Percentiles rank a stretch among this genome's conserved stretches.
These are phyloP conservation scores for Hemicentrotus pulcherrimus DNA, from an alignment of 35 echinoderm and acorn worm genomes.

Conservation along the genomic window DNA sequence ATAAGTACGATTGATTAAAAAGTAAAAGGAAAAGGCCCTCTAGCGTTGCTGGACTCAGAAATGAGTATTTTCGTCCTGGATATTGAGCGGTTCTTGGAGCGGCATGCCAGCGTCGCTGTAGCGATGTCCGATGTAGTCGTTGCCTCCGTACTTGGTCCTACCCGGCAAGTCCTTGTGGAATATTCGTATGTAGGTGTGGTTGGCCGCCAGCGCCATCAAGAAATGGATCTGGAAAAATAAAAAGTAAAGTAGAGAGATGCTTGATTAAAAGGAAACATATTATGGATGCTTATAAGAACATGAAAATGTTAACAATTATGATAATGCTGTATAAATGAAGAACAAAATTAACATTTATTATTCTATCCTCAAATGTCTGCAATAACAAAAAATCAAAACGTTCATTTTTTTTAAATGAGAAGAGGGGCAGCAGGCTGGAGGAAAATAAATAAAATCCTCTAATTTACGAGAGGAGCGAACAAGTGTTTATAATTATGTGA, in stretches of 20 bases:
- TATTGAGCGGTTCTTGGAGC: slow-evolving; percentile 85
- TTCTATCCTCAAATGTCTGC: not conserved
- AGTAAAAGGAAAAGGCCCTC: slow-evolving; percentile 6
- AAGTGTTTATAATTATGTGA: no score
- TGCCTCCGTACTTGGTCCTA: slow-evolving; percentile 76
- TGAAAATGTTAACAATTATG: not conserved
- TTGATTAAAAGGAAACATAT: no score
- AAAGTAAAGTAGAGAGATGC: not conserved
- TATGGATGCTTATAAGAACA: no score
- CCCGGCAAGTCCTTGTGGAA: slow-evolving; percentile 74
- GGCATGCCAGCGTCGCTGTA: slow-evolving; percentile 84
- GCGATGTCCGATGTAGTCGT: slow-evolving; percentile 73
- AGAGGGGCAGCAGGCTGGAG: no score
- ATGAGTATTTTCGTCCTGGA: slow-evolving; percentile 84
- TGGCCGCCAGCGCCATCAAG: slow-evolving; percentile 88
- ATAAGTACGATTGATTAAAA: not conserved
- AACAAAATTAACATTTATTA: not conserved
- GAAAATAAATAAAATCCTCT: no score
- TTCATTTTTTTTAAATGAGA: not conserved
- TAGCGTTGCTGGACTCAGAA: slow-evolving; percentile 63
- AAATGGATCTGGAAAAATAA: slow-evolving; percentile 75
- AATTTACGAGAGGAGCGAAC: no score
- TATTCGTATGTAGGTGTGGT: slow-evolving; percentile 88
- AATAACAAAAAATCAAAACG: not conserved
- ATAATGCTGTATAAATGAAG: not conserved